phyloP scores from a whole-genome alignment of 2,113 vertebrate genomes.

The Cheirogaleus medius region DNA sequence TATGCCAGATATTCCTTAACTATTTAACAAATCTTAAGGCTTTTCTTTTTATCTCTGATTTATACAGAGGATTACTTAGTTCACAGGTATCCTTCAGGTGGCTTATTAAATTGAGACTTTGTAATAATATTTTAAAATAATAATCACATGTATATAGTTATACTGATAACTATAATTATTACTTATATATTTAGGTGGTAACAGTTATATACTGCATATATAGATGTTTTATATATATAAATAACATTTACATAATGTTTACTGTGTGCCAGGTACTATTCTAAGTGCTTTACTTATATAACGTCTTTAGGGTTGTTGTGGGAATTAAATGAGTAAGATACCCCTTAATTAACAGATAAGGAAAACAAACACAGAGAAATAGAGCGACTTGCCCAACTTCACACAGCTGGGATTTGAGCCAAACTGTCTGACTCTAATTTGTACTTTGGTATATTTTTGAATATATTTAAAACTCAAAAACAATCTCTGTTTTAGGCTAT shows the following conservation, averaged over 20 bases:
- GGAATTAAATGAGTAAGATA: neutral
- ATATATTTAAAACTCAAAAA: slow-evolving; percentile 15
- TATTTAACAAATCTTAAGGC: neutral
- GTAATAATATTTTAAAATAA: neutral
- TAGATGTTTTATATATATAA: neutral
- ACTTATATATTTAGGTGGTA: neutral
- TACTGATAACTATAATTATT: neutral
- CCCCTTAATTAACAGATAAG: neutral
- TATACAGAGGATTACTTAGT: neutral
- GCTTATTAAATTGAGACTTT: neutral
- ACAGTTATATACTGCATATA: neutral
- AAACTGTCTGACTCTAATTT: slow-evolving; percentile 20
- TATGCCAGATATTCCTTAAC: neutral
- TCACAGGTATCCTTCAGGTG: neutral
- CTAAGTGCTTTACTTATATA: neutral
- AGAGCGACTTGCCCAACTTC: neutral
- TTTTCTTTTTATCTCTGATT: slow-evolving; percentile 25
- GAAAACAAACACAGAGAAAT: neutral
- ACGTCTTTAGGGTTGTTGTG: neutral
- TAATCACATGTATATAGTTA: neutral
- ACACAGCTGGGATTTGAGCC: neutral
- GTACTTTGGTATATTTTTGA: neutral
- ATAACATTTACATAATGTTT: neutral
- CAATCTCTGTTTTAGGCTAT: neutral
- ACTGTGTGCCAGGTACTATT: neutral